These are phyloP conservation scores for Lissocephala sabroskyi DNA, from an alignment of 2,888 invertebrate species.

Conservation along the genomic window DNA sequence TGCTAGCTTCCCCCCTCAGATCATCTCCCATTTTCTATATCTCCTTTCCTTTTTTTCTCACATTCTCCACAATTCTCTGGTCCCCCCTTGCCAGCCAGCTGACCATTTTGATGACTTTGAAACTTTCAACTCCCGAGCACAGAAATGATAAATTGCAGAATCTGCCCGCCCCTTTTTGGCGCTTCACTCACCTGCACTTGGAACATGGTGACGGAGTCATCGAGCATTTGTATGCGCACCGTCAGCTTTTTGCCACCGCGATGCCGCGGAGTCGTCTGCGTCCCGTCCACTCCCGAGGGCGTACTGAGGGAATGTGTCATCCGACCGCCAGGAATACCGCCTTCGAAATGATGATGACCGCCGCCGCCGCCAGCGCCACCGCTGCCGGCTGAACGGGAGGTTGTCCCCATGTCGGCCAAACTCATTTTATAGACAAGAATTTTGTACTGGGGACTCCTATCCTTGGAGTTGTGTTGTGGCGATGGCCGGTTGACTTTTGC, in stretches of 20 bases:
- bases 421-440: slow-evolving; percentile 70
- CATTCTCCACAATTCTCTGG: no score
- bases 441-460: no score
- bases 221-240: slow-evolving; percentile 90
- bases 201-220: slow-evolving; percentile 91
- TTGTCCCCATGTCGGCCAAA: slow-evolving; percentile 70
- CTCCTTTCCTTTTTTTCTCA: no score
- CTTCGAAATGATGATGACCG: slow-evolving; percentile 35
- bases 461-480: no score
- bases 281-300: slow-evolving; percentile 84
- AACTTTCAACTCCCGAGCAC: no score
- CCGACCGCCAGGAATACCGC: slow-evolving; percentile 73
- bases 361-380: slow-evolving; percentile 16
- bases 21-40: not conserved
- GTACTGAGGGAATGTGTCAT: slow-evolving; percentile 91
- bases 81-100: no score
- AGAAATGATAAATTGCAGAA: no score
- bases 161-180: no score
- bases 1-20: no score
- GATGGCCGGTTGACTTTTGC: no score
- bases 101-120: no score
- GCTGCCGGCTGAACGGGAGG: slow-evolving; percentile 46
- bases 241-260: slow-evolving; percentile 93
- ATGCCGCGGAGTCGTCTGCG: slow-evolving; percentile 82
- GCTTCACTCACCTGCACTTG: slow-evolving; percentile 85